Evolutionary conservation across 2,888 invertebrate species (phyloP), one percentile per base, ranked within the genome.

Genomic region (Theodoxus fluviatilis): DNA sequence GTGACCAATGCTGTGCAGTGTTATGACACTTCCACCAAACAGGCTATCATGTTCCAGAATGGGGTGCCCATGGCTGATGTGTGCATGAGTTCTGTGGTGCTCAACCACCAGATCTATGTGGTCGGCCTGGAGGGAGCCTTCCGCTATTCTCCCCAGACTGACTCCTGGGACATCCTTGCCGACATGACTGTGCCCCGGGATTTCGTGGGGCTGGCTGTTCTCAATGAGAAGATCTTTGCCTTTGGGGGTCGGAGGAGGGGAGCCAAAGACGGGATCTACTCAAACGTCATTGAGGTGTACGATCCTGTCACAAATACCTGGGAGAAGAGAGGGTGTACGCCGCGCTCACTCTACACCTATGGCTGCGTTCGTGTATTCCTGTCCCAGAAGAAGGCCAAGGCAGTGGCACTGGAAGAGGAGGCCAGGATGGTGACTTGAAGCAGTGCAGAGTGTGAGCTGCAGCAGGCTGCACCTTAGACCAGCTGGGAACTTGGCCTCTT

Each of bases 91-190:
- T 81, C 82, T 9, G 76, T 79, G 15, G 79, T 81, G 12, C 74
- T 83, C 6, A 80, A 83, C 72, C 76, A 72, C 40, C 76, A 77
- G 52, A 80, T 83, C 35, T 83, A 82, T 68, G 81, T 83, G 3
- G 80, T 83, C 2, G 83, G 83, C 2, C 75, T 83, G 28, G 83
- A 83, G 69, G 83, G 83, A 6, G 79, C 80, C 28, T 83, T 83
- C 71, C 70, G 80, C 38, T 83, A 77, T 70, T 69, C 76, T 2
- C 81, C 82, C 1, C 74, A 75, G 9, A 71, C 79, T 22, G 80
- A 80, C 66, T 72, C 70, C 38, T 83, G 82, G 81, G 81, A 82
- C 35, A 77, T 82, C 38, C 71, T 83, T 6, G 78, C 81, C 2
- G 82, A 82, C 68, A 80, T 82, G 80, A 78, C 76, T 38, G 79